Evolutionary conservation across 2,113 vertebrate species (phyloP).

Genomic region (Scortum barcoo): DNA sequence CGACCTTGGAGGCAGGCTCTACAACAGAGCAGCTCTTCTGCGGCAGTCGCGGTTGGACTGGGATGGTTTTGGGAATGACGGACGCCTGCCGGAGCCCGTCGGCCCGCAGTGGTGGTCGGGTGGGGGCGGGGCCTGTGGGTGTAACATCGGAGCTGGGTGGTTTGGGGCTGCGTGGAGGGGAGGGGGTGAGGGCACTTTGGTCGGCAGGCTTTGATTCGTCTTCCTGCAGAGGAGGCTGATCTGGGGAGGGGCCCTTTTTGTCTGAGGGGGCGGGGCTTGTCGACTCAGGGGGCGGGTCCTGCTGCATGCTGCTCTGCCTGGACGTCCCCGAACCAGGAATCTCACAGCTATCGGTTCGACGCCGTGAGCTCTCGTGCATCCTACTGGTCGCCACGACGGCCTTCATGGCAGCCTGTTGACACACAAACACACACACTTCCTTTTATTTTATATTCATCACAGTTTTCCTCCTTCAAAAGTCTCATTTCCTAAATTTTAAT

Average conservation of each 20-base stretch:
- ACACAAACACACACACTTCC: neutral
- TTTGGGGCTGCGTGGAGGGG: slow-evolving; percentile 69
- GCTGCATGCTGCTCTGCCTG: slow-evolving; percentile 82
- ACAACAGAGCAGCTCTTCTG: slow-evolving; percentile 80
- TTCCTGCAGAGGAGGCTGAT: slow-evolving; percentile 22
- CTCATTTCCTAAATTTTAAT: no score
- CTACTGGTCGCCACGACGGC: slow-evolving; percentile 89
- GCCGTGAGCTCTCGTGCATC: slow-evolving; percentile 87
- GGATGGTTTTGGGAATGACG: slow-evolving; percentile 71
- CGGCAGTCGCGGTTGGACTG: slow-evolving; percentile 73
- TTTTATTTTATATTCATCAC: no score
- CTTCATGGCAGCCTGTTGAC: slow-evolving; percentile 90
- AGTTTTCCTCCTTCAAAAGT: no score
- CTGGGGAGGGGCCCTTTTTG: slow-evolving; percentile 42
- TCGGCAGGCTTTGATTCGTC: slow-evolving; percentile 25
- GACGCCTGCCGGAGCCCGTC: slow-evolving; percentile 78
- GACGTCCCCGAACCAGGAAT: slow-evolving; percentile 78
- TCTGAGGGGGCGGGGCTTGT: slow-evolving; percentile 51
- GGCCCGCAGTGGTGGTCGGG: slow-evolving; percentile 79
- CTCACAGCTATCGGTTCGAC: slow-evolving; percentile 86
- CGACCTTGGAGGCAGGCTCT: slow-evolving; percentile 46
- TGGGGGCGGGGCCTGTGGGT: slow-evolving; percentile 37
- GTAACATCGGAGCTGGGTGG: slow-evolving; percentile 8
- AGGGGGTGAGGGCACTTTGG: slow-evolving; percentile 33
- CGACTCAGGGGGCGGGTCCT: slow-evolving; percentile 73